Evolutionary conservation across 2,888 invertebrate genomes (phyloP).

Genomic region (Parapristionchus giblindavisi): DNA sequence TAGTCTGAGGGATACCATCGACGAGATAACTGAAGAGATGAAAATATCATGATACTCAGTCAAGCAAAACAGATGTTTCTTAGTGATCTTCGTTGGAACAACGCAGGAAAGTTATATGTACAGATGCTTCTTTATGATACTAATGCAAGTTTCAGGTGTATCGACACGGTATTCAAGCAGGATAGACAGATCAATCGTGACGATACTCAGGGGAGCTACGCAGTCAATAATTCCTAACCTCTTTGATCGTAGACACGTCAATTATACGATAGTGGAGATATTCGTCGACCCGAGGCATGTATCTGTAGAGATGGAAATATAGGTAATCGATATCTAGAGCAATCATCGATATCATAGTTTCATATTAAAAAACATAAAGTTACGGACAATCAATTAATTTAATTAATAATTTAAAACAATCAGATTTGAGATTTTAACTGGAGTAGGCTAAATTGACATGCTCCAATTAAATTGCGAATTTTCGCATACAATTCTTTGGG

Average conservation of each 20-base stretch:
- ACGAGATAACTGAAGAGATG: conserved; percentile 46
- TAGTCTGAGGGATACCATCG: conserved; percentile 78
- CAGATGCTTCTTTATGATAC: too few species aligned
- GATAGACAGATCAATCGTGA: too few species aligned
- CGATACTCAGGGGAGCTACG: too few species aligned
- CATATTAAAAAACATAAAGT: neutral
- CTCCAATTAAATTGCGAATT: too few species aligned
- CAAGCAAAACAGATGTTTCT: too few species aligned
- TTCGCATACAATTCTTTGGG: too few species aligned
- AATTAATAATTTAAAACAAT: neutral
- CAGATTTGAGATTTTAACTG: neutral
- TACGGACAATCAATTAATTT: neutral
- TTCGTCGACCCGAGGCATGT: conserved; percentile 82
- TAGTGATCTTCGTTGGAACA: too few species aligned
- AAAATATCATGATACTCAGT: neutral
- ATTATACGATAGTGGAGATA: conserved; percentile 91
- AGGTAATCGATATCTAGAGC: neutral
- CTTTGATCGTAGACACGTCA: conserved; percentile 90
- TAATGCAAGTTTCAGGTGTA: too few species aligned
- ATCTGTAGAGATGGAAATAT: conserved; percentile 76
- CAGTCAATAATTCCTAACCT: conserved; percentile 77
- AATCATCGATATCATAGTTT: neutral
- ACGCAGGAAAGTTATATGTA: neutral
- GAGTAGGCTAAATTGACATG: too few species aligned
- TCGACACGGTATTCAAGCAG: too few species aligned